These are phyloP conservation scores for Semotilus atromaculatus DNA, from an alignment of 2,797 vertebrate genomes.

Conservation along the genomic window DNA sequence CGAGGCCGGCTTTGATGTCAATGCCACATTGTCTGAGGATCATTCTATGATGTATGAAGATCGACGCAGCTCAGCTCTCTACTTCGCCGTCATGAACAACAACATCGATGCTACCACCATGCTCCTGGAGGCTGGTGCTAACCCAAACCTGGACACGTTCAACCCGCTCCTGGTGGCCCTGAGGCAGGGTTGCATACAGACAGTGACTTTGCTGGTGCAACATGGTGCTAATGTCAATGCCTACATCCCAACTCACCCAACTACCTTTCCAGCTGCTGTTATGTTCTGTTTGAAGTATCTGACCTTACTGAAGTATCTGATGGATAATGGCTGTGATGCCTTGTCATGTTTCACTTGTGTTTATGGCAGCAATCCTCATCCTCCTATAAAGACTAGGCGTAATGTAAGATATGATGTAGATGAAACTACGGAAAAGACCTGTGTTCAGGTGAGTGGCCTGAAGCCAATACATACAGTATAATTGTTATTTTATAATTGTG, in stretches of 20 bases:
- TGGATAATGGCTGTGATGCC: conserved; percentile 89
- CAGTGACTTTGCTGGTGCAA: conserved; percentile 84
- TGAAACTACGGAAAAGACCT: conserved; percentile 2
- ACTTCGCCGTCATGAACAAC: conserved; percentile 89
- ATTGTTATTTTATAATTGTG: background rate
- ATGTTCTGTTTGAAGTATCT: conserved; percentile 94
- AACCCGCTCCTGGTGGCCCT: conserved; percentile 89
- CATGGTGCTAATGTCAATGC: conserved; percentile 89
- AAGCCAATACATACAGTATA: background rate
- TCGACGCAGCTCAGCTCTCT: conserved; percentile 86
- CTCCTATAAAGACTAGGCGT: conserved; percentile 70
- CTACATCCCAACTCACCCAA: conserved; percentile 85
- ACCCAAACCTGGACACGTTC: conserved; percentile 90
- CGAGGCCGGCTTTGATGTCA: conserved; percentile 87
- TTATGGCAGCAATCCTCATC: conserved; percentile 84
- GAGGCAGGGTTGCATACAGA: conserved; percentile 82
- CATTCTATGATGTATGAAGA: conserved; percentile 87
- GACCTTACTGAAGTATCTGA: conserved; percentile 87
- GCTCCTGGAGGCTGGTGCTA: conserved; percentile 86
- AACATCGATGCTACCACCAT: conserved; percentile 81
- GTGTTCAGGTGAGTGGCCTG: conserved; percentile 75
- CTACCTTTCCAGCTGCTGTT: conserved; percentile 88
- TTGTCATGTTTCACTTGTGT: conserved; percentile 86
- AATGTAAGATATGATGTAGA: conserved; percentile 50
- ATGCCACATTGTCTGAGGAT: conserved; percentile 82